Evolutionary conservation across 2,888 invertebrate species (phyloP).

Genomic region (Sturmia bella): DNA sequence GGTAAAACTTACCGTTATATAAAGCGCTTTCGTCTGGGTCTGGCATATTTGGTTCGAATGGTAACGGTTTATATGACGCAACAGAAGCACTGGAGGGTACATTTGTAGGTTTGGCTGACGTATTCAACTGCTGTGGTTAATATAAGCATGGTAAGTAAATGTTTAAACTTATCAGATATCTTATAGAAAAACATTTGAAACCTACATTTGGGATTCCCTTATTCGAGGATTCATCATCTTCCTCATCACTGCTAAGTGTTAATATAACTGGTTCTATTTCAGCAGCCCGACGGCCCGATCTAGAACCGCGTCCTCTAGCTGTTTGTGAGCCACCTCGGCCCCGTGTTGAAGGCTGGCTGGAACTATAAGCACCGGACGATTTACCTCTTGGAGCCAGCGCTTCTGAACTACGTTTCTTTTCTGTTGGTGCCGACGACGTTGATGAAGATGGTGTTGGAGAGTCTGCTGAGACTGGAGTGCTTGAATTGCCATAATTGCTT

Average conservation of each 20-base stretch:
- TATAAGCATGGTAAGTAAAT: background rate
- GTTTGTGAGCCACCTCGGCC: slow-evolving; percentile 73
- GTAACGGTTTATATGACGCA: slow-evolving; percentile 74
- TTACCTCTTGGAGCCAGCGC: slow-evolving; percentile 52
- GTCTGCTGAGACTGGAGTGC: slow-evolving; percentile 54
- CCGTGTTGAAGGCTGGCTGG: slow-evolving; percentile 55
- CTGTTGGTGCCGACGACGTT: slow-evolving; percentile 40
- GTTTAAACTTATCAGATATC: background rate
- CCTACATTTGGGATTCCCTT: slow-evolving; percentile 75
- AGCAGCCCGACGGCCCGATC: slow-evolving; percentile 82
- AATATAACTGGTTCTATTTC: slow-evolving; percentile 87
- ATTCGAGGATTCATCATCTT: slow-evolving; percentile 81
- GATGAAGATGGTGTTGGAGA: slow-evolving; percentile 47
- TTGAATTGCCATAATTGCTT: slow-evolving; percentile 49
- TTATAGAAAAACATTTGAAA: slow-evolving; percentile 10
- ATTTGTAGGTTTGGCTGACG: slow-evolving; percentile 50
- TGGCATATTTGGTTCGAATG: slow-evolving; percentile 78
- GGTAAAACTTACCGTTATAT: slow-evolving; percentile 76
- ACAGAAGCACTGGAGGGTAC: slow-evolving; percentile 48
- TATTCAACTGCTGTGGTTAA: slow-evolving; percentile 43
- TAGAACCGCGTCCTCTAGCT: slow-evolving; percentile 79
- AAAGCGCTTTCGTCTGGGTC: slow-evolving; percentile 77
- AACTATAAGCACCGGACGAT: slow-evolving; percentile 55
- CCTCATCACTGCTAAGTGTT: slow-evolving; percentile 88
- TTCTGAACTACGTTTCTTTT: slow-evolving; percentile 74